Evolutionary conservation across 1,140 invertebrate genomes (phyloP).

Genomic region (Tetramorium simillimum): DNA sequence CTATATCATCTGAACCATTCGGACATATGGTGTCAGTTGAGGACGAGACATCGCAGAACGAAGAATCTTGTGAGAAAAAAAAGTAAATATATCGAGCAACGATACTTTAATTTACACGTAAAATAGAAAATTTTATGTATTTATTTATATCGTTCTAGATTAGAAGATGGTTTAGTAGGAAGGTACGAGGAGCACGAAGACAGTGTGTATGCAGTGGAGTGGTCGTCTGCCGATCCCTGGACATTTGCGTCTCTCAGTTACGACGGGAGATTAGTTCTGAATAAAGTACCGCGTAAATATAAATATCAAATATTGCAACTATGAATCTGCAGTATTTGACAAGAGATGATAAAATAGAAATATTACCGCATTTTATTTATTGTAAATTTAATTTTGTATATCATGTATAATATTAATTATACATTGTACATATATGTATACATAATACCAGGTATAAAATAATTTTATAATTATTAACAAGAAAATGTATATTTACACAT

Average conservation of each 20-base stretch:
- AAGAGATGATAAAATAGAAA: not conserved
- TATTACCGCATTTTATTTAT: not conserved
- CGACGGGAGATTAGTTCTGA: conserved; percentile 97
- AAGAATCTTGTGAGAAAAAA: conserved; percentile 79
- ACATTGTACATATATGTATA: not conserved
- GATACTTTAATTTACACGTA: not conserved
- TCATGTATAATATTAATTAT: not conserved
- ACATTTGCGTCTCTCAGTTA: conserved; percentile 98
- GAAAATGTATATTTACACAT: conserved; percentile 18
- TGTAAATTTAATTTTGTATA: conserved; percentile 30
- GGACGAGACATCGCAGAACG: conserved; percentile 77
- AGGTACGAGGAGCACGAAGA: conserved; percentile 99
- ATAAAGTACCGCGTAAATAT: conserved; percentile 95
- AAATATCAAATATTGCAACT: conserved; percentile 96
- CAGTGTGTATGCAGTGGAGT: conserved; percentile 98
- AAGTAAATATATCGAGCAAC: conserved; percentile 73
- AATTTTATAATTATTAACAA: conserved; percentile 30
- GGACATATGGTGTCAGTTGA: conserved; percentile 86
- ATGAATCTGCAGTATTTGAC: conserved; percentile 79
- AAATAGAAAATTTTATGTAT: conserved; percentile 8
- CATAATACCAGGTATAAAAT: not conserved
- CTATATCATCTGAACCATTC: conserved; percentile 94
- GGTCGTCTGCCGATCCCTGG: conserved; percentile 99
- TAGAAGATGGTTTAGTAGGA: conserved; percentile 93
- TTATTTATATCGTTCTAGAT: conserved; percentile 79